Base-by-base conservation (phyloP, 2,113 vertebrate genomes). In the Craseonycteris thonglongyai region DNA sequence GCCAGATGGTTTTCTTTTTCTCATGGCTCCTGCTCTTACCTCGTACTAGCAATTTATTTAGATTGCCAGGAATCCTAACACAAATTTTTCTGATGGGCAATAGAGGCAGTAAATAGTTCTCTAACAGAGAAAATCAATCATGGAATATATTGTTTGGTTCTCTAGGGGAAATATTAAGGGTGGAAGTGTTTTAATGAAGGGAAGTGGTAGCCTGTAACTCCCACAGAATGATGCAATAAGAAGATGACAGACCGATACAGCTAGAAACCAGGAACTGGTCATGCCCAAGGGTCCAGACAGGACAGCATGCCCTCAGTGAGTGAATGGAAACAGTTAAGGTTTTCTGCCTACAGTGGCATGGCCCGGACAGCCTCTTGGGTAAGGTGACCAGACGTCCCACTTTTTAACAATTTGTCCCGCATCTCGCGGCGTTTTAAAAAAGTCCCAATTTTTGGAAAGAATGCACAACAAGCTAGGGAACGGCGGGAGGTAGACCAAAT, bases 31-130 rank as follows among this genome's bases (percentile, higher is more conserved):
- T 16, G 24, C 84, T 89, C 26, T 86, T 86, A 33, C 45, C 56
- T 80, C 38, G 15, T 61, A 75, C 72, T 61, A 40, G 24, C 69
- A 47, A 13, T 79, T 54, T 59, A 65, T 26, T 21, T 85, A 75
- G 87, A 54, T 59, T 30, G 38, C 75, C 79, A 68, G 90, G 84
- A 95, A 84, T 84, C 56, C 40, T 42, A 61, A 40, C 61, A 61
- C 4, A 80, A 16, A 45, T 75, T 54, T 92, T 89, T 71, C 68
- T 86, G 40, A 59, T 11, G n/a, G 56, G 42, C 2, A 2, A 24
- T 28, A 58, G 58, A 65, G 30, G 14, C 10, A 59, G 49, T 24
- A 24, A 85, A 76, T 63, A 65, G 69, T 72, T 89, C 18, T 9
- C 45, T 85, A 24, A 54, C 22, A 56, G 49, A 69, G 47, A 66